A percentile compares a stretch with the other conserved stretches of the same genome.
Conservation (phyloP, 2,888 invertebrate genomes). For the Tenthredo amoena region DNA sequence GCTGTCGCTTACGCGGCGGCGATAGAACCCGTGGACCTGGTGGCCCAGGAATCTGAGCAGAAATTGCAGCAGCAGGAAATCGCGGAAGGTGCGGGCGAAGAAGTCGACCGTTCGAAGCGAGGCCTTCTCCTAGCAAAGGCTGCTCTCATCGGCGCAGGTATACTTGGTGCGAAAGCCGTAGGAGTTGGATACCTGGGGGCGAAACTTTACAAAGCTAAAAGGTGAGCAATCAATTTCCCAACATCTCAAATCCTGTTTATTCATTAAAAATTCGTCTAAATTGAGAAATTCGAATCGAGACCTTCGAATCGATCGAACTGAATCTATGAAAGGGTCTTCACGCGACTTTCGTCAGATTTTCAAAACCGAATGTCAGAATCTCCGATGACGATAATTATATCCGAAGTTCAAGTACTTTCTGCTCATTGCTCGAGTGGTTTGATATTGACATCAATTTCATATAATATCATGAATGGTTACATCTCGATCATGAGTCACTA, state of each 20-base stretch:
- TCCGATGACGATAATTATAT: too few species aligned
- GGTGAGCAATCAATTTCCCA: slow-evolving; percentile 20
- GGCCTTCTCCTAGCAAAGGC: slow-evolving; percentile 62
- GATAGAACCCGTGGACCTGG: background rate
- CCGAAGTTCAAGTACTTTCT: too few species aligned
- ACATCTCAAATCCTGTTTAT: background rate
- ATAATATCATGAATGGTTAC: background rate
- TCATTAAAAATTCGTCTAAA: background rate
- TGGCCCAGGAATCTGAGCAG: slow-evolving; percentile 32
- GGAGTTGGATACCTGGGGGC: slow-evolving; percentile 56
- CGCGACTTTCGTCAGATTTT: too few species aligned
- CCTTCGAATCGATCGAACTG: background rate
- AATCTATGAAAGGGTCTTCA: background rate
- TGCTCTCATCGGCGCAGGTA: slow-evolving; percentile 62
- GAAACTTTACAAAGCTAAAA: slow-evolving; percentile 41
- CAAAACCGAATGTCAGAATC: too few species aligned
- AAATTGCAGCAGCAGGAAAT: background rate
- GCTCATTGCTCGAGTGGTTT: too few species aligned
- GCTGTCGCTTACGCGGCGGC: slow-evolving; percentile 62
- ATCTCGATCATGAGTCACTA: background rate
- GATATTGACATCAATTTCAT: background rate
- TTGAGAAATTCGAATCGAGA: background rate
- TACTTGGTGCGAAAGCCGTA: slow-evolving; percentile 62
- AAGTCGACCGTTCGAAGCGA: slow-evolving; percentile 62
- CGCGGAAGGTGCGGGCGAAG: background rate